Evolutionary conservation across 2,888 invertebrate species (phyloP).

Genomic region (Oscheius myriophilus): DNA sequence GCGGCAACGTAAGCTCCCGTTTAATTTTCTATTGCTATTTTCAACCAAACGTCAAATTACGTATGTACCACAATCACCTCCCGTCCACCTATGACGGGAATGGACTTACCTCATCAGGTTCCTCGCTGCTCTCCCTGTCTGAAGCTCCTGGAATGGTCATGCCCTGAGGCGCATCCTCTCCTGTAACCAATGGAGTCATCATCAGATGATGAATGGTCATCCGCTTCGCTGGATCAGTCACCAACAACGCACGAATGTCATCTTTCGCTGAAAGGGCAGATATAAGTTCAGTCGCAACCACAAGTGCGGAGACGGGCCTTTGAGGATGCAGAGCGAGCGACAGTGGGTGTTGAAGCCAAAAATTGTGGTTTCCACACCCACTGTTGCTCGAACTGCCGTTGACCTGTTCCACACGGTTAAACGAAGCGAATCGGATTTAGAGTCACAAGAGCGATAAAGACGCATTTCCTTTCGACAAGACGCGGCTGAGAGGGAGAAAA

Average conservation of each 20-base stretch:
- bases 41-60: too few species aligned
- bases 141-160: conserved; percentile 44
- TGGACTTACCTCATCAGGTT: conserved; percentile 23
- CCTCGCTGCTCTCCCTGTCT: conserved; percentile 30
- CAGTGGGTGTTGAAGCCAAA: too few species aligned
- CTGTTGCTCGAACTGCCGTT: background rate
- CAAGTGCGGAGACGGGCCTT: too few species aligned
- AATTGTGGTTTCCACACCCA: too few species aligned
- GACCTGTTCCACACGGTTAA: background rate
- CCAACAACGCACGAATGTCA: conserved; percentile 58
- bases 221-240: conserved; percentile 64
- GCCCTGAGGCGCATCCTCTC: conserved; percentile 33
- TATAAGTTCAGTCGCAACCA: too few species aligned
- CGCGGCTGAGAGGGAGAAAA: conserved; percentile 5
- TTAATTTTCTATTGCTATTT: too few species aligned
- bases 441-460: too few species aligned
- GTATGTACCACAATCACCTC: too few species aligned
- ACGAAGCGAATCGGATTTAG: too few species aligned
- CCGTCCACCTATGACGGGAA: too few species aligned
- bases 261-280: conserved; percentile 65
- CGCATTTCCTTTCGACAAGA: conserved; percentile 16
- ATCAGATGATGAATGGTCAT: conserved; percentile 66
- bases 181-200: conserved; percentile 56
- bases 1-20: too few species aligned
- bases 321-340: too few species aligned